Evolutionary conservation across 1,140 invertebrate species (phyloP), one percentile per base, ranked within the genome.

Genomic region (Leptinotarsa lineolata): DNA sequence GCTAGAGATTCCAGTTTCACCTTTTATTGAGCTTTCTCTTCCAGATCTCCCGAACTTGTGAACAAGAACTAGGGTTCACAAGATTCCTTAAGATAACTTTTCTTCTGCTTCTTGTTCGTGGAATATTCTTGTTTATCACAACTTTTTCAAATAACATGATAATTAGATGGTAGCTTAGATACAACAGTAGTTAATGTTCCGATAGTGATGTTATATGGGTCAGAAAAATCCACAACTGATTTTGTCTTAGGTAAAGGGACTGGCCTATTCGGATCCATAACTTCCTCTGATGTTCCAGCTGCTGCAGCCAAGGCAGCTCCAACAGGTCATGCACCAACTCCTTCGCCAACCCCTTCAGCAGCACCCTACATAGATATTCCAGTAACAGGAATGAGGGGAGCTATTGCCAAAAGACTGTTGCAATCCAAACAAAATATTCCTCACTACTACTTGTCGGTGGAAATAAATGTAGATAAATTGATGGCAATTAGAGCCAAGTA

Each of bases 341-440:
- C 77, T 4, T 20, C 74, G 13, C 74, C 85, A n/a, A 74, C 84
- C n/a, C 81, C 86, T 20, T 81, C 83, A 45, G 79, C 77, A 46
- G 74, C 82, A 8, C 69, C 75, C 39, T 97, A 88, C 83, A 85
- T 88, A 30, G 97, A 99, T 85, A 90, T 97, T 73, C 93, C 95
- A 4, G 86, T 99, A 30, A 92, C 94, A 0, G 94, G 91, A 82
- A 96, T 99, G 85, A 88, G 97, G 74, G 90, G 91, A 72, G 91
- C 95, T 22, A 97, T 99, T 82, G 97, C 97, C 5, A 96, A 96
- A 85, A 87, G 97, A 76, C 88, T 99, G 22, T 84, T 93, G 1
- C 90, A 96, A 82, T 99, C 98, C 45, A 99, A 99, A 88, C 91
- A 91, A 80, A 90, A 88, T 39, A 97, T 99, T 83, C 98, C 98